These are phyloP conservation scores for Callipepla californica DNA, from an alignment of 2,113 vertebrate species.

Conservation along the genomic window DNA sequence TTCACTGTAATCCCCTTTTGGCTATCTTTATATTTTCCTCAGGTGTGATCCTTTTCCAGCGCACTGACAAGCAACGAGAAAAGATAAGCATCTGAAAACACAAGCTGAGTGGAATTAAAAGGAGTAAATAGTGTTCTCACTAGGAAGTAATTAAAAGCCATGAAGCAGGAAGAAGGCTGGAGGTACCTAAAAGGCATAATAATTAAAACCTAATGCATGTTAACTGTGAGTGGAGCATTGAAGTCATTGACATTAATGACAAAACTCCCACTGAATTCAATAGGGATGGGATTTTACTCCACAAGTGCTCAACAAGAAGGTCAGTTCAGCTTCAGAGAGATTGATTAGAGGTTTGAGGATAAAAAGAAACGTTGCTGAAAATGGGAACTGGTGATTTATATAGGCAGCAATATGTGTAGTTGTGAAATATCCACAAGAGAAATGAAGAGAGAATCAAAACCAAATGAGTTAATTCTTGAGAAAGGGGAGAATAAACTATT, in stretches of 20 bases:
- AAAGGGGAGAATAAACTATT: background rate
- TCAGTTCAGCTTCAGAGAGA: constrained; percentile 32
- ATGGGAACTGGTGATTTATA: constrained; percentile 19
- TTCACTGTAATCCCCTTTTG: background rate
- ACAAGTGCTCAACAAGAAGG: background rate
- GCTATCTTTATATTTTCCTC: background rate
- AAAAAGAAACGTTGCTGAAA: constrained; percentile 51
- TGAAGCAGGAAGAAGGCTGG: constrained; percentile 35
- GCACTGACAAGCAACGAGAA: background rate
- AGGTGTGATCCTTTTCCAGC: constrained; percentile 1
- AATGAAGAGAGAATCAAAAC: constrained; percentile 22
- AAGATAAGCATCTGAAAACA: background rate
- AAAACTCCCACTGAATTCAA: constrained; percentile 53
- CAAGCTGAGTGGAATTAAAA: constrained; percentile 40
- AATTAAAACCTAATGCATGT: constrained; percentile 59
- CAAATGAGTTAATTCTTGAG: constrained; percentile 2
- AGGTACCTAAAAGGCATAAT: constrained; percentile 46
- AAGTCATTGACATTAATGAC: constrained; percentile 41
- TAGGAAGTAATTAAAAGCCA: constrained; percentile 58
- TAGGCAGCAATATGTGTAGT: background rate
- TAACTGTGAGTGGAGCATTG: constrained; percentile 31
- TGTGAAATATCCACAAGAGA: constrained; percentile 26
- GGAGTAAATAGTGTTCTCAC: constrained; percentile 30
- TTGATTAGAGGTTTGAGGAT: constrained; percentile 32
- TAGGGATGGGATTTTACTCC: constrained; percentile 1